These are phyloP conservation scores for Heliconius himera DNA, from an alignment of 1,140 invertebrate genomes.

Conservation along the genomic window DNA sequence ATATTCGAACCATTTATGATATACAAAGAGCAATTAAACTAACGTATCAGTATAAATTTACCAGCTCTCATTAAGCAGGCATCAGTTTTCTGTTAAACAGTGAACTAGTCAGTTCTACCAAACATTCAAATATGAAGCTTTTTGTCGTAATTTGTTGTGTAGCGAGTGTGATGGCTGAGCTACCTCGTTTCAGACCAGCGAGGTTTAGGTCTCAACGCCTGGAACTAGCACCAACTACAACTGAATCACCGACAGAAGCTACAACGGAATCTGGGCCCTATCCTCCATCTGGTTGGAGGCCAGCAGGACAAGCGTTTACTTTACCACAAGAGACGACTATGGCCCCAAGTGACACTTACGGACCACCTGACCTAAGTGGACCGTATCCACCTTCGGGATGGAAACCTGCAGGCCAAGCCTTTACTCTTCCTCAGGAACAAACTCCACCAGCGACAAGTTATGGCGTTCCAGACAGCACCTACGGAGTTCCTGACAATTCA, in stretches of 20 bases:
- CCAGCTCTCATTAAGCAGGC: conserved; percentile 4
- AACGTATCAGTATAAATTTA: conserved; percentile 61
- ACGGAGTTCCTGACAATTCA: conserved; percentile 48
- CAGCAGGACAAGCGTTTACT: conserved; percentile 65
- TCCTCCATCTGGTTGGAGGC: conserved; percentile 73
- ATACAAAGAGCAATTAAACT: conserved; percentile 70
- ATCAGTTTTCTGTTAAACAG: conserved; percentile 28
- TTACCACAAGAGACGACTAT: conserved; percentile 49
- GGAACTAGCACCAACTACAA: conserved; percentile 66
- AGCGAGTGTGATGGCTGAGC: conserved; percentile 58
- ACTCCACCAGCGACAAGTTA: conserved; percentile 60
- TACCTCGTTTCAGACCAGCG: conserved; percentile 69
- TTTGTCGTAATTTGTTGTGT: conserved; percentile 53
- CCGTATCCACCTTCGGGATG: conserved; percentile 68
- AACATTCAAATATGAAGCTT: conserved; percentile 59
- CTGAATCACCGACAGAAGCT: conserved; percentile 55
- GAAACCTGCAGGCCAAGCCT: conserved; percentile 60
- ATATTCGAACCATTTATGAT: conserved; percentile 63
- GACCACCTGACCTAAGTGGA: conserved; percentile 50
- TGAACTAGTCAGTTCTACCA: not conserved
- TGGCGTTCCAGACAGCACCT: conserved; percentile 63
- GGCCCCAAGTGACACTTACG: conserved; percentile 52
- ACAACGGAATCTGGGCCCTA: conserved; percentile 58
- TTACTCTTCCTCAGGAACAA: conserved; percentile 60
- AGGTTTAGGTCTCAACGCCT: conserved; percentile 69